Evolutionary conservation across 1,140 invertebrate genomes (phyloP).

Genomic region (Drosophila miranda): DNA sequence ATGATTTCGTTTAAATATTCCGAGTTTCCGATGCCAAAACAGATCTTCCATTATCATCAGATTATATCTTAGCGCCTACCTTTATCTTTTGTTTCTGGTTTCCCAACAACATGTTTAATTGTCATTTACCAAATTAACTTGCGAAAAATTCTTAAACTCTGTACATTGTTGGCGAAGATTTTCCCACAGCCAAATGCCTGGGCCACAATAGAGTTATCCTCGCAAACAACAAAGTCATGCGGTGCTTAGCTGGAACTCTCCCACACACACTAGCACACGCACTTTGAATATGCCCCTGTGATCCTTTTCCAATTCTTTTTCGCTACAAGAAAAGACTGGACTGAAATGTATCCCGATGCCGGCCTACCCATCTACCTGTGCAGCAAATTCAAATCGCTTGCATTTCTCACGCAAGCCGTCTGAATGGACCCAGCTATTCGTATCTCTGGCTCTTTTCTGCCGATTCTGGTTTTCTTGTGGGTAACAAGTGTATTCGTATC

Average conservation of each 20-base stretch:
- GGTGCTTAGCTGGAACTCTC: constrained; percentile 71
- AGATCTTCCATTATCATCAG: constrained; percentile 4
- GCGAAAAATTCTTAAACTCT: constrained; percentile 22
- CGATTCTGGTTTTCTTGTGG: constrained; percentile 35
- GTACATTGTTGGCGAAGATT: constrained; percentile 32
- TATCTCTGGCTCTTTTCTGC: constrained; percentile 6
- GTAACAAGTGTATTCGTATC: constrained; percentile 66
- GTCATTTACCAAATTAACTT: constrained; percentile 69
- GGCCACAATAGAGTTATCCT: constrained; percentile 66
- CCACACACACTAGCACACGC: constrained; percentile 47
- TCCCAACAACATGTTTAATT: constrained; percentile 47
- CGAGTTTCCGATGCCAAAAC: not conserved
- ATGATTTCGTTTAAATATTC: not conserved
- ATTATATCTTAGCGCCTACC: constrained; percentile 9
- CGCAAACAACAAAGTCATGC: constrained; percentile 73
- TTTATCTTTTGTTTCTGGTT: constrained; percentile 5
- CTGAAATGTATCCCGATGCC: constrained; percentile 38
- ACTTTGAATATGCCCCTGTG: constrained; percentile 60
- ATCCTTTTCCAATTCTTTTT: constrained; percentile 59
- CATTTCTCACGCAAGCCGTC: constrained; percentile 66
- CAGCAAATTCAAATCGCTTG: constrained; percentile 70
- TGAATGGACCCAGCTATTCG: constrained; percentile 55
- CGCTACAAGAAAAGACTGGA: constrained; percentile 45
- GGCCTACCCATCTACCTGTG: constrained; percentile 60
- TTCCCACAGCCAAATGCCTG: constrained; percentile 65